Evolutionary conservation across 1,140 invertebrate species (phyloP), one percentile per base, ranked within the genome.

Genomic region (Hylaeus volcanicus): DNA sequence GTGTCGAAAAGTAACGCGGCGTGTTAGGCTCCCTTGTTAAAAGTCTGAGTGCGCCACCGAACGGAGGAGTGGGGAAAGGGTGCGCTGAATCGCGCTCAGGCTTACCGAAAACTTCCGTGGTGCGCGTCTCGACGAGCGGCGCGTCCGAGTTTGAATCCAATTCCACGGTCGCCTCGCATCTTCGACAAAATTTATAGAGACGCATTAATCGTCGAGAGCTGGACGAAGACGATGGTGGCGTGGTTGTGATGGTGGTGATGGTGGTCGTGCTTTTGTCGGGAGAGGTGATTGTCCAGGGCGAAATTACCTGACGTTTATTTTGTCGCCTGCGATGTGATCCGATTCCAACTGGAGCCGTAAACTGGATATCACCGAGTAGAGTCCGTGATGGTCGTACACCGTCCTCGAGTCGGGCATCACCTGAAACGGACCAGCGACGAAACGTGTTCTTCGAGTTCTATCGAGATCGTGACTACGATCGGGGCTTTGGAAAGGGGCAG

Each of bases 301-400:
- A 69, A 76, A 86, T 87, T 87, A 93, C 93, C 91, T 93, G 81
- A 94, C 89, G 89, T 91, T 90, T 83, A 93, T 92, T 89, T 86
- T 90, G 51, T 91, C 92, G 72, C 88, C 87, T 5, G 87, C 66
- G 56, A 94, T 82, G 86, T 94, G 93, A 81, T 90, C 78, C 43
- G 92, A 92, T 75, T 92, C 89, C 55, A 93, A 74, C 84, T 93
- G 90, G n/a, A 93, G 83, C 64, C 91, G 87, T 68, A 93, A 86
- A 84, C 89, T 92, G 43, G 92, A 93, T 63, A 89, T 87, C 56
- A 91, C 92, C 72, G 89, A 89, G 63, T 89, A 86, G 41, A 93
- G 88, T 43, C 89, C 91, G 75, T 90, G 88, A 63, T 89, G 89
- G 37, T 85, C 80, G 74, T 86, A 86, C 39, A 84, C 63, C 66